Evolutionary conservation across 1,140 invertebrate genomes (phyloP).

Genomic region (Rhopalosiphum maidis): DNA sequence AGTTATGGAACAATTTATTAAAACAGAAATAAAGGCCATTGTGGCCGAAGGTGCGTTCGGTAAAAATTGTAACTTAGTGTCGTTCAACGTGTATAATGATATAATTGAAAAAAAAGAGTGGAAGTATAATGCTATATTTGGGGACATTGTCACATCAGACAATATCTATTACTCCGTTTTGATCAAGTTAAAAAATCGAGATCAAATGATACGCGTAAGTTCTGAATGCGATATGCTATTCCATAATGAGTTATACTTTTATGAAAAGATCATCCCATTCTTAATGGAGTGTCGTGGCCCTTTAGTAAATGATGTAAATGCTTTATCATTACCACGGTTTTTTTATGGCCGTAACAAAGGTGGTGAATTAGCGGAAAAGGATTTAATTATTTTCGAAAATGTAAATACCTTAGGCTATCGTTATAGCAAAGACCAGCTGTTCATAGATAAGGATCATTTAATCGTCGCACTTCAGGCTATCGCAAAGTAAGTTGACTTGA

Average conservation of each 20-base stretch:
- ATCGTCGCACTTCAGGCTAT: neutral
- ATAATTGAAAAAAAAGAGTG: neutral
- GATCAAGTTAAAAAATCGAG: constrained; percentile 33
- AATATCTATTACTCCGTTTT: neutral
- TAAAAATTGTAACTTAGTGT: constrained; percentile 22
- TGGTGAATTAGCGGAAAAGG: neutral
- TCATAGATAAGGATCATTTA: constrained; percentile 46
- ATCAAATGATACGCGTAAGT: neutral
- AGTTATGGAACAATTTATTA: neutral
- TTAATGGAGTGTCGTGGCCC: neutral
- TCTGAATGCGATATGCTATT: neutral
- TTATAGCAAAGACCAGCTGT: neutral
- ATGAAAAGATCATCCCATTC: constrained; percentile 31
- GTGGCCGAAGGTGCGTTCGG: constrained; percentile 15
- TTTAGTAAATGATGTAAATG: neutral
- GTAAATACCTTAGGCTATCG: neutral
- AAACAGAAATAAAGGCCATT: neutral
- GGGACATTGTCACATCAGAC: neutral
- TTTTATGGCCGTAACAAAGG: constrained; percentile 35
- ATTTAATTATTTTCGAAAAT: constrained; percentile 53
- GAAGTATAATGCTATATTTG: constrained; percentile 39
- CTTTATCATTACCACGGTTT: neutral
- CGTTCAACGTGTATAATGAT: constrained; percentile 21
- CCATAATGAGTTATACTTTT: constrained; percentile 51
- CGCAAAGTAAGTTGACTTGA: constrained; percentile 52